Evolutionary conservation across 1,140 invertebrate species (phyloP).

Genomic region (Pseudomyrmex flavicornis): DNA sequence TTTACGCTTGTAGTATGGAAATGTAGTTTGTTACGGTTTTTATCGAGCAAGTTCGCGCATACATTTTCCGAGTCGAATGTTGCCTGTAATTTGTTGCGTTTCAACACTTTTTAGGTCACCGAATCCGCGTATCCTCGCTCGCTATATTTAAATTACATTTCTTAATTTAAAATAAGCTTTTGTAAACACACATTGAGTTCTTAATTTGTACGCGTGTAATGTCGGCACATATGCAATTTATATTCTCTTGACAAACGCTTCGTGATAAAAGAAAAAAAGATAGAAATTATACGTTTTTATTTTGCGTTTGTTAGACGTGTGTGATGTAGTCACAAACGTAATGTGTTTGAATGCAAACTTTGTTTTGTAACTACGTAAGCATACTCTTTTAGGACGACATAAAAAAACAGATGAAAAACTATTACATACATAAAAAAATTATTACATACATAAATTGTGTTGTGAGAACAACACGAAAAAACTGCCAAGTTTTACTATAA

Average conservation of each 20-base stretch:
- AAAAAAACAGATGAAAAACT: background rate
- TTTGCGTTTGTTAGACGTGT: background rate
- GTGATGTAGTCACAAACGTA: background rate
- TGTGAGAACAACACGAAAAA: background rate
- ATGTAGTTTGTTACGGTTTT: conserved; percentile 17
- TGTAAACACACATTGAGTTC: background rate
- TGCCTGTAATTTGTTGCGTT: conserved; percentile 50
- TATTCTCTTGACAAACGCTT: background rate
- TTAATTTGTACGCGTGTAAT: conserved; percentile 16
- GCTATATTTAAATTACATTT: conserved; percentile 35
- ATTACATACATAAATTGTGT: background rate
- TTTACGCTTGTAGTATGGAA: conserved; percentile 17
- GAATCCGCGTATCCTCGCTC: background rate
- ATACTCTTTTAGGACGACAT: no score
- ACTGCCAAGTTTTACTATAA: background rate
- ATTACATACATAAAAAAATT: background rate
- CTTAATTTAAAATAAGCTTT: conserved; percentile 41
- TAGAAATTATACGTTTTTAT: background rate
- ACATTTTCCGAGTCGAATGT: conserved; percentile 21
- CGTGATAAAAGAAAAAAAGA: background rate
- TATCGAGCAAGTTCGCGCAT: conserved; percentile 32
- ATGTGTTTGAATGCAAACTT: background rate
- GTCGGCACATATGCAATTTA: background rate
- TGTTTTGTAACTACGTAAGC: background rate
- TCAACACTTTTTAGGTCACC: conserved; percentile 48